A percentile compares a stretch with the other conserved stretches of the same genome.
Evolutionary conservation across 2,113 vertebrate genomes (phyloP).

Genomic region (Atrichornis clamosus): DNA sequence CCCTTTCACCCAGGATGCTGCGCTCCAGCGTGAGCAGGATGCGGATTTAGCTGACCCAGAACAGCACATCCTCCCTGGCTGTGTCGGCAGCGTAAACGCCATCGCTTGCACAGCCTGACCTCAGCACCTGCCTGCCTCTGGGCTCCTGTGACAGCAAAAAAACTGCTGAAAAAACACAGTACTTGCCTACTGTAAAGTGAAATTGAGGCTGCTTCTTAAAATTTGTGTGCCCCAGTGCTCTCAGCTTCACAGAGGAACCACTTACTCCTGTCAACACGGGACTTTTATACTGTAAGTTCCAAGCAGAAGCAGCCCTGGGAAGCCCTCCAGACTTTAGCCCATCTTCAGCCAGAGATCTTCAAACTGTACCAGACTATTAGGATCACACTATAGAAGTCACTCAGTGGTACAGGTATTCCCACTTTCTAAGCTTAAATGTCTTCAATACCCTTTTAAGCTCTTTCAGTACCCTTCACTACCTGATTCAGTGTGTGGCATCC

Average conservation of each 20-base stretch:
- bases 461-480: not conserved
- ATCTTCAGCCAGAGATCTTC: not conserved
- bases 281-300: not conserved
- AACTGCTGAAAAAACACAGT: not conserved
- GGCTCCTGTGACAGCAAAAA: not conserved
- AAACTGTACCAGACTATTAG: fast-evolving
- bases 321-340: not conserved
- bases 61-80: not conserved
- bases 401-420: too few relatives aligned
- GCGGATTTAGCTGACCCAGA: not conserved
- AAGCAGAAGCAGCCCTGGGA: not conserved
- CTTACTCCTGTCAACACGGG: not conserved
- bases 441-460: not conserved
- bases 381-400: fast-evolving
- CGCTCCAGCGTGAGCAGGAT: not conserved
- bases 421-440: not conserved
- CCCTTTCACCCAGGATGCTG: not conserved
- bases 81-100: not conserved
- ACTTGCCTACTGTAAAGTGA: not conserved
- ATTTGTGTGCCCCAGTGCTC: not conserved
- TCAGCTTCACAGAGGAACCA: not conserved
- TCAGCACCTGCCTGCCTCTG: not conserved
- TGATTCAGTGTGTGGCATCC: not conserved
- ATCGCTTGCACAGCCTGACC: not conserved
- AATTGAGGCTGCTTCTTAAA: not conserved